Evolutionary conservation across 1,140 invertebrate genomes (phyloP).

Genomic region (Scaptomyza graminum): DNA sequence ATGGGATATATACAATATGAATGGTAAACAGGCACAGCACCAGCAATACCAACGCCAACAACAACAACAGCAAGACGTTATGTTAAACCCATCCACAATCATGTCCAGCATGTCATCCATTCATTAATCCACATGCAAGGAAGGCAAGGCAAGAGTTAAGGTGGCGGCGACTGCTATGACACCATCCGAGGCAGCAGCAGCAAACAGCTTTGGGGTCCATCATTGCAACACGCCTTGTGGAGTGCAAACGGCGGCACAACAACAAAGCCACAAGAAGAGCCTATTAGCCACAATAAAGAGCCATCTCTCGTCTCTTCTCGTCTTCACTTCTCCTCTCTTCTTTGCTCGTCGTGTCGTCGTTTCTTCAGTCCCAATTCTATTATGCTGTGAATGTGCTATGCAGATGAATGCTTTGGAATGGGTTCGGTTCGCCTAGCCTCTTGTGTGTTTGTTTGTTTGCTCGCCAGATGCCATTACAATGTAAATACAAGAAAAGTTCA

Average conservation of each 20-base stretch:
- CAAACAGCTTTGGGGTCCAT: slow-evolving; percentile 34
- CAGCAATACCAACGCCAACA: slow-evolving; percentile 31
- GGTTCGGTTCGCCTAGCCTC: slow-evolving; percentile 24
- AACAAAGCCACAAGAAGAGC: slow-evolving; percentile 74
- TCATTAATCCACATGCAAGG: slow-evolving; percentile 72
- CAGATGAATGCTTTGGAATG: slow-evolving; percentile 57
- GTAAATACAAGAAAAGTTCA: slow-evolving; percentile 80
- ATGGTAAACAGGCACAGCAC: slow-evolving; percentile 61
- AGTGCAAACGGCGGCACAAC: slow-evolving; percentile 67
- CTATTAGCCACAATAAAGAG: slow-evolving; percentile 82
- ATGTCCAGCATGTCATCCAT: slow-evolving; percentile 58
- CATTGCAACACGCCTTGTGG: slow-evolving; percentile 46
- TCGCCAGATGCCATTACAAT: slow-evolving; percentile 81
- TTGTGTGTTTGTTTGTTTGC: slow-evolving; percentile 58
- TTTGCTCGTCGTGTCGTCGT: slow-evolving; percentile 10
- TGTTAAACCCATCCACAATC: slow-evolving; percentile 6
- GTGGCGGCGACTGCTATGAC: background rate
- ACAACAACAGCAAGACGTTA: slow-evolving; percentile 28
- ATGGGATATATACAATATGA: slow-evolving; percentile 49
- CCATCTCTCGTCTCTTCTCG: slow-evolving; percentile 35
- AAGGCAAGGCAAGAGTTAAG: background rate
- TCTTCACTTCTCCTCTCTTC: background rate
- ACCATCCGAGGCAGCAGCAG: slow-evolving; percentile 13
- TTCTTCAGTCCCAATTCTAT: slow-evolving; percentile 60
- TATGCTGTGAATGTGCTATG: slow-evolving; percentile 56